Conservation (phyloP, 1,140 invertebrate genomes). For the Pissodes strobi region DNA sequence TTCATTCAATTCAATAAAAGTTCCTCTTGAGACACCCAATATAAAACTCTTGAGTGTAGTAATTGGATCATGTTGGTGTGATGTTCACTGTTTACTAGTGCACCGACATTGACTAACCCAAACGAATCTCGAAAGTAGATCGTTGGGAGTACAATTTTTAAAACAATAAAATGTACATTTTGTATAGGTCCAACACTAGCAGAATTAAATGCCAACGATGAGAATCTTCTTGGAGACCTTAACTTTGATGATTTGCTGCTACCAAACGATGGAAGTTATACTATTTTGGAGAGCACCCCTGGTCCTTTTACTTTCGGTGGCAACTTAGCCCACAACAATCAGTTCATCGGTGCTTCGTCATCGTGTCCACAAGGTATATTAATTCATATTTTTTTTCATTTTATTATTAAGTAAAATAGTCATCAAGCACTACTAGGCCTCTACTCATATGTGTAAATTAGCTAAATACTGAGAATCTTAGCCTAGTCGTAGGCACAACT, state of each 20-base stretch:
- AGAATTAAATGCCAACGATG: constrained; percentile 84
- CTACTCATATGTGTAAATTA: too few relatives aligned
- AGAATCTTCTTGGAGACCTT: constrained; percentile 77
- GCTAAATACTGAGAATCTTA: too few relatives aligned
- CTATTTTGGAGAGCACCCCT: constrained; percentile 24
- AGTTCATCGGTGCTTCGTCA: constrained; percentile 40
- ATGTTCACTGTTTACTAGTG: too few relatives aligned
- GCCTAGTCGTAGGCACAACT: too few relatives aligned
- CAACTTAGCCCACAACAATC: constrained; percentile 38
- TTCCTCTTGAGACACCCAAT: too few relatives aligned
- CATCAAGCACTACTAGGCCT: too few relatives aligned
- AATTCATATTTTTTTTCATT: background rate
- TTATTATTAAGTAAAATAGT: background rate
- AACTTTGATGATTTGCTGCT: constrained; percentile 84
- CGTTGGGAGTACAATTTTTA: too few relatives aligned
- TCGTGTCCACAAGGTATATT: constrained; percentile 49
- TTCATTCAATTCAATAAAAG: too few relatives aligned
- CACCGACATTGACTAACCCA: too few relatives aligned
- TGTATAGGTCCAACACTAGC: constrained; percentile 71
- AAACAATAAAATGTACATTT: background rate
- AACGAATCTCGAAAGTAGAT: too few relatives aligned
- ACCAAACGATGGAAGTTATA: constrained; percentile 63
- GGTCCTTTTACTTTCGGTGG: background rate
- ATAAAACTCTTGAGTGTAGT: too few relatives aligned
- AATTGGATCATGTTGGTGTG: too few relatives aligned